Percentiles rank a stretch among this genome's conserved stretches.
phyloP scores from a whole-genome alignment of 2,797 vertebrate genomes.

The Leuciscus waleckii region DNA sequence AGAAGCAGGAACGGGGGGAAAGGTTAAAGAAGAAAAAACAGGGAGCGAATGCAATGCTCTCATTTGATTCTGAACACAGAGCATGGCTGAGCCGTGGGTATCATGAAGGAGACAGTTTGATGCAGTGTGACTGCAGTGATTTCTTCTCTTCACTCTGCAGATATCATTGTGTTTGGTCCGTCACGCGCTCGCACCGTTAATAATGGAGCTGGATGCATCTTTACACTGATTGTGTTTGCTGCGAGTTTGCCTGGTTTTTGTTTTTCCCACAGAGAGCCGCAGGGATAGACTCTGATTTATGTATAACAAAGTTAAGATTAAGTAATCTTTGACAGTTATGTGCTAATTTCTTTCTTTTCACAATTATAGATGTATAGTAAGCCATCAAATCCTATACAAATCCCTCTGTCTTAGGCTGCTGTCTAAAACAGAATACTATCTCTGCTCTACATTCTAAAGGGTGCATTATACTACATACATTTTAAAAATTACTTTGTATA shows the following conservation, averaged over 20 bases:
- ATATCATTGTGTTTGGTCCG: slow-evolving; percentile 36
- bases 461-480: not conserved
- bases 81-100: not conserved
- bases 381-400: not conserved
- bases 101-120: slow-evolving; percentile 49
- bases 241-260: slow-evolving; percentile 22
- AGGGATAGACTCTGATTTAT: slow-evolving; percentile 17
- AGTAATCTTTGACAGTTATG: not conserved
- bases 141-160: slow-evolving; percentile 31
- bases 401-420: not conserved
- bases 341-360: not conserved
- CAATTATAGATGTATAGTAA: not conserved
- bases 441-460: not conserved
- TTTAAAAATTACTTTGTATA: not conserved
- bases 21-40: not conserved
- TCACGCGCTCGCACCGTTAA: slow-evolving; percentile 36
- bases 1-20: not conserved
- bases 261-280: not conserved
- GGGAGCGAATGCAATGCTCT: not conserved
- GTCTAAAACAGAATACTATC: not conserved
- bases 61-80: slow-evolving; percentile 25
- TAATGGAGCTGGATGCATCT: slow-evolving; percentile 39
- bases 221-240: slow-evolving; percentile 47
- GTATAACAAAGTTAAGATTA: not conserved
- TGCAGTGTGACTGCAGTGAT: slow-evolving; percentile 49